Percentiles rank a stretch among this genome's conserved stretches.
These are phyloP conservation scores for Frankliniella intonsa DNA, from an alignment of 2,888 invertebrate species.

Conservation along the genomic window DNA sequence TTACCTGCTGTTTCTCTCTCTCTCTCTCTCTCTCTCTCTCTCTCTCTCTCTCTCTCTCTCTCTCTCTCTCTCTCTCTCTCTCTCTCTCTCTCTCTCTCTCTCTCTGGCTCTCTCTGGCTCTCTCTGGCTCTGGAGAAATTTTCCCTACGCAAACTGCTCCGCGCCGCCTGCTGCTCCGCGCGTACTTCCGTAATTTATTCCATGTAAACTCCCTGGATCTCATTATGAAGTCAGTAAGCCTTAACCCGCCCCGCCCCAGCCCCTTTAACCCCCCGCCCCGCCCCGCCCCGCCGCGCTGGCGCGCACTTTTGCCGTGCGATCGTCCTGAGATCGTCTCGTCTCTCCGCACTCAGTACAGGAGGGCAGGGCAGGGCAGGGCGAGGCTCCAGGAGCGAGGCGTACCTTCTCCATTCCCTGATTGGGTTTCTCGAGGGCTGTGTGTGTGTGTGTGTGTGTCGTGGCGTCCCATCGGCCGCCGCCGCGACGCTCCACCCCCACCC, in stretches of 20 bases:
- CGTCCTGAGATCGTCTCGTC: too few relatives aligned
- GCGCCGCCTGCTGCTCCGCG: background rate
- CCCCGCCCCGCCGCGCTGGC: background rate
- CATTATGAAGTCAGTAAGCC: slow-evolving; percentile 13
- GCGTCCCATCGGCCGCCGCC: too few relatives aligned
- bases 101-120: slow-evolving; percentile 5
- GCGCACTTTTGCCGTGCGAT: too few relatives aligned
- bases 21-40: background rate
- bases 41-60: background rate
- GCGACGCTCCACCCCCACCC: too few relatives aligned
- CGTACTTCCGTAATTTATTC: slow-evolving; percentile 25
- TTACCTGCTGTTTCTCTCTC: slow-evolving; percentile 16
- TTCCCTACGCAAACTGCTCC: slow-evolving; percentile 8
- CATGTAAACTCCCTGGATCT: slow-evolving; percentile 24
- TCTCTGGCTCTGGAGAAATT: slow-evolving; percentile 20
- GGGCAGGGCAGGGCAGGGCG: too few relatives aligned
- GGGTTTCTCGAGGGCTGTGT: too few relatives aligned
- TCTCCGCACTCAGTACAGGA: too few relatives aligned
- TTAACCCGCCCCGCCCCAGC: background rate
- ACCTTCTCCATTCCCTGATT: too few relatives aligned
- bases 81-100: background rate
- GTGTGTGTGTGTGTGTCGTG: too few relatives aligned
- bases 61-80: background rate
- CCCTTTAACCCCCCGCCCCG: background rate
- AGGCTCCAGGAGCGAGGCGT: too few relatives aligned